Evolutionary conservation across 2,113 vertebrate genomes (phyloP).

Genomic region (Gobiocypris rarus): DNA sequence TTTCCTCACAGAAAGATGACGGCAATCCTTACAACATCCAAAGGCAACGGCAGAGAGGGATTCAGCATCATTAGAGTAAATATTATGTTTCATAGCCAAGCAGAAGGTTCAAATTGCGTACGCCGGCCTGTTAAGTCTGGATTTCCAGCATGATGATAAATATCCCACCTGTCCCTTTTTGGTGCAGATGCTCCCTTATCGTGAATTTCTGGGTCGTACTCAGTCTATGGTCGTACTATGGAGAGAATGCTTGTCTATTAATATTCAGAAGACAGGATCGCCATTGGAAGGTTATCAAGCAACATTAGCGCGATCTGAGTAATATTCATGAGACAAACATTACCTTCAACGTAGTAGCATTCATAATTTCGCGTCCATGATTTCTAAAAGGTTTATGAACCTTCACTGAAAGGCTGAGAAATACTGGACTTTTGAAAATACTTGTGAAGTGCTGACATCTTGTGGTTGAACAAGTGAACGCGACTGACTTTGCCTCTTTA

Average conservation of each 20-base stretch:
- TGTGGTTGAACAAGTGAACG: constrained; percentile 30
- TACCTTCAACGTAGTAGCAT: not conserved
- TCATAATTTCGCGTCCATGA: not conserved
- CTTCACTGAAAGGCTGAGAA: not conserved
- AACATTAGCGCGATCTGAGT: not conserved
- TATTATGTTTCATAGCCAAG: not conserved
- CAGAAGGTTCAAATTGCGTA: not conserved
- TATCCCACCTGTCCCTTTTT: not conserved
- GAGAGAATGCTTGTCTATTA: constrained; percentile 6
- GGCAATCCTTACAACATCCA: constrained; percentile 2
- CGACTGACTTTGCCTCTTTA: not conserved
- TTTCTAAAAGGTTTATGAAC: not conserved
- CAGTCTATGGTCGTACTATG: not conserved
- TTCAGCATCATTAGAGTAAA: constrained; percentile 13
- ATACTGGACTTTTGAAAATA: not conserved
- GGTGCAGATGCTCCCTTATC: constrained; percentile 12
- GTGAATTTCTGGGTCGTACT: not conserved
- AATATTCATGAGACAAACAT: not conserved
- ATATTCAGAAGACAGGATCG: constrained; percentile 3
- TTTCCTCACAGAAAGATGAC: not conserved
- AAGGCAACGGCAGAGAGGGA: not conserved
- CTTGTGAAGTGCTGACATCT: constrained; percentile 48
- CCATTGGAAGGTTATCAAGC: not conserved
- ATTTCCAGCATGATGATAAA: constrained; percentile 23
- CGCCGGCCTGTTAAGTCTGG: constrained; percentile 8